Conservation (phyloP, 2,797 vertebrate species). For the Microhierax caerulescens region DNA sequence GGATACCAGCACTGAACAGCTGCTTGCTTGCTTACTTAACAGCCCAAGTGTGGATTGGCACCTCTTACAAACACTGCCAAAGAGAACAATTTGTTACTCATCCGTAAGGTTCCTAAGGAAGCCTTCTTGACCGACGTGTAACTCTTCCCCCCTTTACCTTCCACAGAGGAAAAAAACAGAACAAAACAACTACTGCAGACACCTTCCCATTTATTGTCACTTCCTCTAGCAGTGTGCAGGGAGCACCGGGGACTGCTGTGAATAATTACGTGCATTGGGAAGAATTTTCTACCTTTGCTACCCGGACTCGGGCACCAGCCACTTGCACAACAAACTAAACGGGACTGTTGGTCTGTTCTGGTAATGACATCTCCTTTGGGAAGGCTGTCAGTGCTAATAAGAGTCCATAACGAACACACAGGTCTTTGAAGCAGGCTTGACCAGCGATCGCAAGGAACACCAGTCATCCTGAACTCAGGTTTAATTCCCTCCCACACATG, state of each 20-base stretch:
- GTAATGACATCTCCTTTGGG: not conserved
- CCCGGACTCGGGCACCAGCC: not conserved
- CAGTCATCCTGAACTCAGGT: not conserved
- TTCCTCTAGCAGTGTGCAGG: not conserved
- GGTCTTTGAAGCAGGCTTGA: not conserved
- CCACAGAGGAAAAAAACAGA: not conserved
- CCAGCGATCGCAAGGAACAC: not conserved
- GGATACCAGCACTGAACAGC: not conserved
- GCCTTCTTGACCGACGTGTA: not conserved
- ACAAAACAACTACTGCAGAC: not conserved
- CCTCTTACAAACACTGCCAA: not conserved
- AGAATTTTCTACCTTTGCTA: not conserved
- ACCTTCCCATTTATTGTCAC: not conserved
- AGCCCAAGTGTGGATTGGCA: not conserved
- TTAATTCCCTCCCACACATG: not conserved
- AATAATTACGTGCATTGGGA: not conserved
- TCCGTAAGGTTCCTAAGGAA: not conserved
- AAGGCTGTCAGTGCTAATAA: not conserved
- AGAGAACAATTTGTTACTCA: not conserved
- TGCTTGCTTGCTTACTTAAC: not conserved
- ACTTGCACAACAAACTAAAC: not conserved
- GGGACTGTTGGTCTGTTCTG: not conserved
- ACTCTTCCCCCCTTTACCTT: not conserved
- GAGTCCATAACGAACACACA: accelerated
- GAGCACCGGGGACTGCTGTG: not conserved